Conservation (phyloP, 2,113 vertebrate genomes). For the Protobothrops flavoviridis region DNA sequence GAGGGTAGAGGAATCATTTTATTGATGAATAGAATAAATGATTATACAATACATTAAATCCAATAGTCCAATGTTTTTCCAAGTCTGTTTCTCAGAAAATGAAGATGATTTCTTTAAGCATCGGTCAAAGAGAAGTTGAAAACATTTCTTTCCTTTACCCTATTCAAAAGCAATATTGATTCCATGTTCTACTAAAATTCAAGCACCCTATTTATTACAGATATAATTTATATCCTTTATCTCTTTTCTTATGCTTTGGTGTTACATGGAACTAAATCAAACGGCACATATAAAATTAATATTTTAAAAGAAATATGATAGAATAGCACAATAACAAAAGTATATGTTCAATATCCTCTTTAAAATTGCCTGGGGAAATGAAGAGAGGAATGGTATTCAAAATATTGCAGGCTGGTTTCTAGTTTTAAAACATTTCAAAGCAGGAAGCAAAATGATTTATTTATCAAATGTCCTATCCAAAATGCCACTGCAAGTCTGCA, state of each 20-base stretch:
- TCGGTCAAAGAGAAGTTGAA: background rate
- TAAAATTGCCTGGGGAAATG: conserved; percentile 2
- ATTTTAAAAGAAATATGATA: background rate
- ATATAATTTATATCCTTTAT: background rate
- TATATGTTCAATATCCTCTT: conserved; percentile 13
- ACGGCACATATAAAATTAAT: background rate
- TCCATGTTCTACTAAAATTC: background rate
- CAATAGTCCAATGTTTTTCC: background rate
- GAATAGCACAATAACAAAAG: conserved; percentile 11
- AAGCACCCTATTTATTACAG: background rate
- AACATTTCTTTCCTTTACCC: background rate
- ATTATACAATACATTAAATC: background rate
- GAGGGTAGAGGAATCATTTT: background rate
- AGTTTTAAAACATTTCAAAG: conserved; percentile 11
- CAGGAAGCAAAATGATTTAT: conserved; percentile 1
- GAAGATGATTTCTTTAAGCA: background rate
- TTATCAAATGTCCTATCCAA: conserved; percentile 27
- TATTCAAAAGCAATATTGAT: background rate
- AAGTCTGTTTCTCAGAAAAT: background rate
- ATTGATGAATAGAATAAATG: background rate
- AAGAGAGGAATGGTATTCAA: background rate
- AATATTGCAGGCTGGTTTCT: conserved; percentile 9
- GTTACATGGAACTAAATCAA: background rate
- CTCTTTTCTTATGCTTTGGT: background rate
- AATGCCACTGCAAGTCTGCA: conserved; percentile 28